These are phyloP conservation scores for Pteruthius melanotis DNA, from an alignment of 2,113 vertebrate genomes.

Conservation along the genomic window DNA sequence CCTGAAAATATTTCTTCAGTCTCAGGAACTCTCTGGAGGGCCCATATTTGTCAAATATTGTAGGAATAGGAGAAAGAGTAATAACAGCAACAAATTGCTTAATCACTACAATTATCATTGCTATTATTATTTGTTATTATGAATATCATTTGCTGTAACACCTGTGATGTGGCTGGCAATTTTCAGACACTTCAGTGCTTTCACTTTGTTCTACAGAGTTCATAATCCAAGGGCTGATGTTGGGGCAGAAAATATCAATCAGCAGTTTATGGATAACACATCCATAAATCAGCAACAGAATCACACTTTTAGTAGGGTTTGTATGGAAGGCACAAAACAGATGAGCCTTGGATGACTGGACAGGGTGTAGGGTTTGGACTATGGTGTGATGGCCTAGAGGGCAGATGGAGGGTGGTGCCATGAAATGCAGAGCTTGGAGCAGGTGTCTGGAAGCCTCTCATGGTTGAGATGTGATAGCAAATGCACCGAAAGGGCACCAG, in stretches of 20 bases:
- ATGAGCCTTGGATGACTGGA: not conserved
- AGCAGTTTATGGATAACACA: not conserved
- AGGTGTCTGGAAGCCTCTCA: not conserved
- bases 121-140: not conserved
- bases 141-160: not conserved
- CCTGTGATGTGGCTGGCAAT: not conserved
- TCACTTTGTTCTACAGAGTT: not conserved
- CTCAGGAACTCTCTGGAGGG: not conserved
- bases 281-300: not conserved
- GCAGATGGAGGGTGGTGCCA: not conserved
- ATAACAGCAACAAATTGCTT: not conserved
- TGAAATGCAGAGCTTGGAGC: not conserved
- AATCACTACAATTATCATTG: not conserved
- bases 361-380: not conserved
- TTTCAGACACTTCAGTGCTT: not conserved
- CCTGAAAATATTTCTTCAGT: not conserved
- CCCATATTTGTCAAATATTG: not conserved
- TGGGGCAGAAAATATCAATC: not conserved
- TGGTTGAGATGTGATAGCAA: rapidly evolving
- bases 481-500: not conserved
- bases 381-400: not conserved
- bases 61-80: not conserved
- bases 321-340: not conserved
- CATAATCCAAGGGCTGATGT: not conserved
- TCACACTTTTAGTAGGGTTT: not conserved